Base-by-base conservation (phyloP, 2,888 invertebrate species). In the Eretmocerus hayati region DNA sequence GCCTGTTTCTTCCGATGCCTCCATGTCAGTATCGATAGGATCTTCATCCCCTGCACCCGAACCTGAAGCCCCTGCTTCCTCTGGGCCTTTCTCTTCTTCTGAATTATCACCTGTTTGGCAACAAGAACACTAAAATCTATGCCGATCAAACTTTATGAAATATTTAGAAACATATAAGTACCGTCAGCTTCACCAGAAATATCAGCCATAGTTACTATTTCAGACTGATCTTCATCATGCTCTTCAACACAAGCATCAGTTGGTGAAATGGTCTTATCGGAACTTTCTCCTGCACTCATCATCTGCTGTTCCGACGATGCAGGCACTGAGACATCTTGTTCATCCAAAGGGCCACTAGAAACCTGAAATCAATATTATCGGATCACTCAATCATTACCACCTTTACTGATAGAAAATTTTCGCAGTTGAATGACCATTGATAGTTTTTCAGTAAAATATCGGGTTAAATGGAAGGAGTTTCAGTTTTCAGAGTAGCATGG, bases 81-180 rank as follows among this genome's bases (percentile, higher is more conserved):
- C 63, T 3, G 58, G 66, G 38, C 75, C 75, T 59, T 82, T 82
- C 63, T 83, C 83, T 18, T 79, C 79, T 61, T 83, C 83, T 1
- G 81, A 81, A 48, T 77, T 79, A 18, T 80, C 81, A 30, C 75
- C 77, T 65, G 67, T 4, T n/a, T n/a, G n/a, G n/a, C n/a, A n/a
- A n/a, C n/a, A n/a, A n/a, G n/a, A n/a, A n/a, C n/a, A n/a, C n/a
- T n/a, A n/a, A n/a, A n/a, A n/a, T n/a, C n/a, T n/a, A n/a, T n/a
- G n/a, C n/a, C n/a, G n/a, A n/a, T n/a, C n/a, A n/a, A n/a, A n/a
- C n/a, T n/a, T 31, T 31, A 31, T 31, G 4, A 31, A 15, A n/a
- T 31, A 4, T 31, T 6, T 31, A 31, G 31, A n/a, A 31, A 3
- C n/a, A n/a, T 4, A n/a, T 9, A 35, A 35, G n/a, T 8, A 35